Base-by-base conservation (phyloP, 2,113 vertebrate species). In the Xenus cinereus region DNA sequence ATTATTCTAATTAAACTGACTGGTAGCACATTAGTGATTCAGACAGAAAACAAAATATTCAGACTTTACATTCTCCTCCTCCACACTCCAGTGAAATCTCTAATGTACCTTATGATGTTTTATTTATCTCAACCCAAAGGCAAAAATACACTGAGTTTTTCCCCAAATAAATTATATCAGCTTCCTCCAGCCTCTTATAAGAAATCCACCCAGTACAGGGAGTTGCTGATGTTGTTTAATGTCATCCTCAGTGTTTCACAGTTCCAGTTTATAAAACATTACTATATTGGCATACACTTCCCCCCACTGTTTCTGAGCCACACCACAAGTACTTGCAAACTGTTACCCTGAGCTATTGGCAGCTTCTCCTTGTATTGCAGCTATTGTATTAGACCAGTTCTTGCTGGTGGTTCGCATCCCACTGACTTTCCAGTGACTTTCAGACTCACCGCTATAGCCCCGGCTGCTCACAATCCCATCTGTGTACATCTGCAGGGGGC, bases 1-100 rank as follows among this genome's bases (percentile, higher is more conserved):
- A 97, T 97, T 93, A 97, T 97, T 92, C 89, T 95, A 96, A 97
- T 96, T 92, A 97, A 93, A 95, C 84, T 93, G 90, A 89, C 92
- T 97, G 74, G 83, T 87, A 95, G 94, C 53, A 62, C 77, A 95
- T 91, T 89, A 97, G 66, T 69, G 48, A 97, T 93, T 96, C 96
- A 97, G 90, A 94, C 77, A 93, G 86, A 91, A 93, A 95, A 92
- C 94, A 96, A 92, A 96, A 95, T 85, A 96, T 89, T 92, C 92
- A 95, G 87, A 87, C 92, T 92, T 89, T 75, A 84, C 66, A 63
- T 97, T 94, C 94, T 91, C 89, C 84, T 95, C 94, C 95, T 93
- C 92, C 84, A 60, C 74, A 50, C 57, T 87, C 62, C 74, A 96
- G 33, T 48, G 80, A 89, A 95, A 84, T 64, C 78, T 86, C 51